These are phyloP conservation scores for Brachirus orientalis DNA, from an alignment of 2,113 vertebrate genomes.

Conservation along the genomic window DNA sequence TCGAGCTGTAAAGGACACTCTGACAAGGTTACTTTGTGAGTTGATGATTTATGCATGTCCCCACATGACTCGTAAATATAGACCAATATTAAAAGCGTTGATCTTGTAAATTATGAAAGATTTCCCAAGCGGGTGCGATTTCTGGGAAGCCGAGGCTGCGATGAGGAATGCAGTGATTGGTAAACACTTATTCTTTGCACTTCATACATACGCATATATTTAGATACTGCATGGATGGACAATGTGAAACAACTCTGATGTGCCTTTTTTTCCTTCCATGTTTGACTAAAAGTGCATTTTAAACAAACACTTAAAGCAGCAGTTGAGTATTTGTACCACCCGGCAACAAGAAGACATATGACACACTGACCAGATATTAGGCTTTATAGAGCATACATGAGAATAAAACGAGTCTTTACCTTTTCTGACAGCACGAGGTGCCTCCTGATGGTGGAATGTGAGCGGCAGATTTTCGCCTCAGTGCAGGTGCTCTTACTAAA, in stretches of 20 bases:
- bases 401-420: conserved; percentile 53
- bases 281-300: not conserved
- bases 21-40: conserved; percentile 53
- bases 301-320: not conserved
- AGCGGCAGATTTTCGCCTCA: conserved; percentile 50
- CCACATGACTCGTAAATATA: conserved; percentile 65
- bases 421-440: conserved; percentile 27
- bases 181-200: conserved; percentile 15
- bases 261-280: not conserved
- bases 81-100: conserved; percentile 70
- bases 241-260: not conserved
- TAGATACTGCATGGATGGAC: too few species aligned
- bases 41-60: conserved; percentile 70
- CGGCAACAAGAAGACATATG: conserved; percentile 39
- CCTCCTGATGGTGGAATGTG: conserved; percentile 55
- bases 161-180: conserved; percentile 19
- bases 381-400: not conserved
- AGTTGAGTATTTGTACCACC: conserved; percentile 27
- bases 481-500: conserved; percentile 62
- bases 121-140: conserved; percentile 42
- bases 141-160: conserved; percentile 35
- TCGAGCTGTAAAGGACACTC: conserved; percentile 44
- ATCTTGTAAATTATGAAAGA: conserved; percentile 70
- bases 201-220: conserved; percentile 7
- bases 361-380: conserved; percentile 50